phyloP scores from a whole-genome alignment of 2,888 invertebrate species.

The Drosophila kuntzei region DNA sequence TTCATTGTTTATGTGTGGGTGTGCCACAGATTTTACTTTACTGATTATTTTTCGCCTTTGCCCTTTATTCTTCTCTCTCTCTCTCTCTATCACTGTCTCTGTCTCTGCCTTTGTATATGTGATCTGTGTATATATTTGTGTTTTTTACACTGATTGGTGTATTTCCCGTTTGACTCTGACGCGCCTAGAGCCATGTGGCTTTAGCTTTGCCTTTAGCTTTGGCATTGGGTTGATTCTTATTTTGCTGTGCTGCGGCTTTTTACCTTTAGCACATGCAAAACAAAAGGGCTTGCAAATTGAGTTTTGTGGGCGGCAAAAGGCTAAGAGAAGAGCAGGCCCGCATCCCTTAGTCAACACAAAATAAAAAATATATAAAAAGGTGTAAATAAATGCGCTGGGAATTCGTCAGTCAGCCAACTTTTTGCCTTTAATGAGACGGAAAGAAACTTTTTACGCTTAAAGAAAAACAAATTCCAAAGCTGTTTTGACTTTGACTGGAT shows the following conservation, averaged over 20 bases:
- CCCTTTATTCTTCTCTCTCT: slow-evolving; percentile 19
- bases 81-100: background rate
- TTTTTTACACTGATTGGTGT: slow-evolving; percentile 80
- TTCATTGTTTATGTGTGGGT: slow-evolving; percentile 72
- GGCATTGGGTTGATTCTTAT: slow-evolving; percentile 40
- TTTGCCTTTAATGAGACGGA: slow-evolving; percentile 79
- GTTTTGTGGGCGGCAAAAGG: slow-evolving; percentile 52
- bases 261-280: slow-evolving; percentile 76
- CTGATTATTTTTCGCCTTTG: slow-evolving; percentile 77
- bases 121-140: slow-evolving; percentile 30
- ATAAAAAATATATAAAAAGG: slow-evolving; percentile 56
- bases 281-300: slow-evolving; percentile 64
- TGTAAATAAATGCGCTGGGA: slow-evolving; percentile 79
- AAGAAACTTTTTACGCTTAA: slow-evolving; percentile 66
- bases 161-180: slow-evolving; percentile 77
- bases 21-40: slow-evolving; percentile 74
- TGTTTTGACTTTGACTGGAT: slow-evolving; percentile 64
- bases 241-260: slow-evolving; percentile 57
- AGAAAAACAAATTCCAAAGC: slow-evolving; percentile 57
- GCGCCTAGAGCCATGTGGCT: slow-evolving; percentile 76
- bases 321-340: background rate
- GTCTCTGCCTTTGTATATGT: slow-evolving; percentile 13
- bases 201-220: slow-evolving; percentile 43
- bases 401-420: slow-evolving; percentile 64
- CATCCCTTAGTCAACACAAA: background rate